Conservation (phyloP, 2,113 vertebrate species). For the Epinephelus cyanopodus region DNA sequence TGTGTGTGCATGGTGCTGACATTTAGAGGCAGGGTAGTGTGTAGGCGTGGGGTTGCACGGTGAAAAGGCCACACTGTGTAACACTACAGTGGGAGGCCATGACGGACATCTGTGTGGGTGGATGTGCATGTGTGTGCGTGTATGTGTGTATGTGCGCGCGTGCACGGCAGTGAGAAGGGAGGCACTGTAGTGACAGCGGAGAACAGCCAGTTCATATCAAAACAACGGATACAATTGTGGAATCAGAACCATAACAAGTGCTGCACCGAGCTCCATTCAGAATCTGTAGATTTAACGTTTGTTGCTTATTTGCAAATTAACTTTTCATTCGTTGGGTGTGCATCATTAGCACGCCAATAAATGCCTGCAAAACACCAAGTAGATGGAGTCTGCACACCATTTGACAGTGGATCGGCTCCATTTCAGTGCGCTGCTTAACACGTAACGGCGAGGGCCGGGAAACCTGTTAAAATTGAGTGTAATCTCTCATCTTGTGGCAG, state of each 20-base stretch:
- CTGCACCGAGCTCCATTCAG: not conserved
- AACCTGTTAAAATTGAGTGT: no score
- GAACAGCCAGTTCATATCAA: not conserved
- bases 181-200: not conserved
- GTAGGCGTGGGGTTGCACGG: slow-evolving; percentile 64
- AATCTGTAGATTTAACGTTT: not conserved
- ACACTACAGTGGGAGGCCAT: slow-evolving; percentile 64
- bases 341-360: no score
- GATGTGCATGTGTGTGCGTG: slow-evolving; percentile 22
- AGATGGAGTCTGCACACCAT: no score
- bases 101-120: slow-evolving; percentile 58
- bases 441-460: no score
- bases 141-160: slow-evolving; percentile 13
- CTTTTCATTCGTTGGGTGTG: no score
- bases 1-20: slow-evolving; percentile 50
- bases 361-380: no score
- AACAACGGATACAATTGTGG: not conserved
- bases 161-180: not conserved
- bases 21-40: slow-evolving; percentile 66
- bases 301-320: not conserved
- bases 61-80: slow-evolving; percentile 75
- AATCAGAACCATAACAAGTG: not conserved
- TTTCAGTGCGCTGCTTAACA: no score
- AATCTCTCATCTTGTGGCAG: no score
- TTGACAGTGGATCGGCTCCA: no score